These are phyloP conservation scores for pig (Sus scrofa) DNA, from an alignment of 2,113 vertebrate species.

Conservation along the genomic window DNA sequence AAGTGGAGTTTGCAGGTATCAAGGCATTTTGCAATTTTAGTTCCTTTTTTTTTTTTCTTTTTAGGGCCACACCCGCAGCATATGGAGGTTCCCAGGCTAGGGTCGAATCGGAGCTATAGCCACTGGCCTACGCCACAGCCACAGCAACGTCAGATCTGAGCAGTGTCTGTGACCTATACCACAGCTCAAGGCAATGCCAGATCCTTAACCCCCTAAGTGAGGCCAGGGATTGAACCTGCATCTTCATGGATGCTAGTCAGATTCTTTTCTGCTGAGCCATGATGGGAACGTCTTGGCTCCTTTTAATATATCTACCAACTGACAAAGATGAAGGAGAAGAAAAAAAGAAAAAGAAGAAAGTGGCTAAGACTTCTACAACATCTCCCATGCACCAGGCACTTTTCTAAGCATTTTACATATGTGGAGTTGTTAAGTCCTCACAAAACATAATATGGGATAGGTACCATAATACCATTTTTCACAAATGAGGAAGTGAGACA, in stretches of 20 bases:
- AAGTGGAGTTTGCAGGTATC: not conserved
- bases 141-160: too few relatives aligned
- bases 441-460: constrained; percentile 5
- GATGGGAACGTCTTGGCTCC: not conserved
- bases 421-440: not conserved
- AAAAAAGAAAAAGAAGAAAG: not conserved
- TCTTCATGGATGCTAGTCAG: too few relatives aligned
- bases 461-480: constrained; percentile 1
- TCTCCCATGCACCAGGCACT: not conserved
- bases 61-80: too few relatives aligned
- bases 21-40: constrained; percentile 28
- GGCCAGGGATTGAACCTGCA: too few relatives aligned
- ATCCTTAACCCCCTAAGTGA: too few relatives aligned
- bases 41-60: not conserved
- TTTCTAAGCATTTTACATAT: constrained; percentile 26
- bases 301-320: constrained; percentile 36
- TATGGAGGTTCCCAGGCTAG: too few relatives aligned
- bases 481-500: constrained; percentile 34
- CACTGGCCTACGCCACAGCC: too few relatives aligned
- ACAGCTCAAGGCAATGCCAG: too few relatives aligned
- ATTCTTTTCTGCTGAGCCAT: too few relatives aligned
- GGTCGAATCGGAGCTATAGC: too few relatives aligned
- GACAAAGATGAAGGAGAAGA: not conserved
- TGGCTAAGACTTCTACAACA: not conserved
- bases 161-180: too few relatives aligned